These are phyloP conservation scores for Anagrus nilaparvatae DNA, from an alignment of 1,140 invertebrate genomes.

Conservation along the genomic window DNA sequence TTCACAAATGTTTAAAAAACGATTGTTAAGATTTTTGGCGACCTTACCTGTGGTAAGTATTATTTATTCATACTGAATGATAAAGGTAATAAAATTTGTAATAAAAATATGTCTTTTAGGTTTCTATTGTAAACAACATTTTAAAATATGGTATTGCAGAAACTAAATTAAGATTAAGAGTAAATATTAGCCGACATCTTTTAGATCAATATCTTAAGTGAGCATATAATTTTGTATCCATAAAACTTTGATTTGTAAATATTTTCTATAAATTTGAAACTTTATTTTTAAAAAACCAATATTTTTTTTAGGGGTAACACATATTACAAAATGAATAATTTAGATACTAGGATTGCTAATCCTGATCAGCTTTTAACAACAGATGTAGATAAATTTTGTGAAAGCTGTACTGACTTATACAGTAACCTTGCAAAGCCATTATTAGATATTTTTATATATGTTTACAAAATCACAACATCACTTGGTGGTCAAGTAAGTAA, in stretches of 20 bases:
- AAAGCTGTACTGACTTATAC: slow-evolving; percentile 89
- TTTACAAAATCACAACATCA: slow-evolving; percentile 76
- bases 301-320: slow-evolving; percentile 73
- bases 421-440: slow-evolving; percentile 96
- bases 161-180: slow-evolving; percentile 81
- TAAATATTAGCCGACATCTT: slow-evolving; percentile 76
- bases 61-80: slow-evolving; percentile 6
- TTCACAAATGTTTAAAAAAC: slow-evolving; percentile 59
- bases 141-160: slow-evolving; percentile 91
- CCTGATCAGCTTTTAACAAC: slow-evolving; percentile 93
- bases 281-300: slow-evolving; percentile 3
- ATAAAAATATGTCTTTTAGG: slow-evolving; percentile 43
- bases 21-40: slow-evolving; percentile 66
- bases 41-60: slow-evolving; percentile 71
- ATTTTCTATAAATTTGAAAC: not conserved
- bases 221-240: slow-evolving; percentile 33
- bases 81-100: slow-evolving; percentile 11
- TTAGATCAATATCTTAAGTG: slow-evolving; percentile 89
- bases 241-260: not conserved
- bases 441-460: slow-evolving; percentile 88
- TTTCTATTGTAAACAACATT: slow-evolving; percentile 85
- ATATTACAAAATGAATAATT: slow-evolving; percentile 94
- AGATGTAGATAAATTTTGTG: slow-evolving; percentile 96
- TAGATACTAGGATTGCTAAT: slow-evolving; percentile 91
- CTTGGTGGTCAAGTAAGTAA: slow-evolving; percentile 64